phyloP scores from a whole-genome alignment of 1,140 invertebrate species.

The Drosophila kikkawai region DNA sequence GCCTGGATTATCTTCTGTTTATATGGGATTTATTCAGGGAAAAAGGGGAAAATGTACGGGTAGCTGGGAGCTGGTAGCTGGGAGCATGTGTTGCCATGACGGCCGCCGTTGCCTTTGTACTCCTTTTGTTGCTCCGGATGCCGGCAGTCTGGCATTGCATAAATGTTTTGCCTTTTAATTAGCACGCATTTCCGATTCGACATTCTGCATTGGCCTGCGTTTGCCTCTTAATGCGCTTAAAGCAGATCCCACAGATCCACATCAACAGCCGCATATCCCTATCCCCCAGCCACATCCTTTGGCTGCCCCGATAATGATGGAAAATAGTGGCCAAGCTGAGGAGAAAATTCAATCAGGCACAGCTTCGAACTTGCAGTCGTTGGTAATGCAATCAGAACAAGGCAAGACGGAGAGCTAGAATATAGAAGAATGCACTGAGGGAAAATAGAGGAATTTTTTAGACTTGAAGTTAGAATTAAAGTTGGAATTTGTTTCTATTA shows the following conservation, averaged over 20 bases:
- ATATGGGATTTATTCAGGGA: constrained; percentile 74
- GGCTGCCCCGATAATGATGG: constrained; percentile 19
- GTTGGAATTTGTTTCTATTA: not conserved
- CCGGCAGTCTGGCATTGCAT: constrained; percentile 66
- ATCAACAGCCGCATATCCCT: not conserved
- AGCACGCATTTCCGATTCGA: constrained; percentile 62
- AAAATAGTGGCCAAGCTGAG: constrained; percentile 43
- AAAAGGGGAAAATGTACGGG: constrained; percentile 12
- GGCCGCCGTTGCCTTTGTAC: constrained; percentile 65
- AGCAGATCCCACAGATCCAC: constrained; percentile 37
- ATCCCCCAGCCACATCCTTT: not conserved
- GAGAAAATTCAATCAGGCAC: constrained; percentile 68
- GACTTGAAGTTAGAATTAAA: not conserved
- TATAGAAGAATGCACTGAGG: not conserved
- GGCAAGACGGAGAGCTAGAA: constrained; percentile 15
- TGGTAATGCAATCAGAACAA: constrained; percentile 61
- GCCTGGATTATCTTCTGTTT: constrained; percentile 79
- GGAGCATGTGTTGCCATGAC: constrained; percentile 69
- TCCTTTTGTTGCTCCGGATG: constrained; percentile 42
- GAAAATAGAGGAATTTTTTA: not conserved
- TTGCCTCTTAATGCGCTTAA: constrained; percentile 65
- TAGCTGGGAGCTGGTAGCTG: not conserved
- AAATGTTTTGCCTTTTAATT: constrained; percentile 84
- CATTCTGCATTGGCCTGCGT: constrained; percentile 22
- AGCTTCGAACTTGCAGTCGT: constrained; percentile 27